Percentiles rank a stretch among this genome's conserved stretches.
Conservation (phyloP, 1,140 invertebrate species). For the Leptinotarsa lineolata region DNA sequence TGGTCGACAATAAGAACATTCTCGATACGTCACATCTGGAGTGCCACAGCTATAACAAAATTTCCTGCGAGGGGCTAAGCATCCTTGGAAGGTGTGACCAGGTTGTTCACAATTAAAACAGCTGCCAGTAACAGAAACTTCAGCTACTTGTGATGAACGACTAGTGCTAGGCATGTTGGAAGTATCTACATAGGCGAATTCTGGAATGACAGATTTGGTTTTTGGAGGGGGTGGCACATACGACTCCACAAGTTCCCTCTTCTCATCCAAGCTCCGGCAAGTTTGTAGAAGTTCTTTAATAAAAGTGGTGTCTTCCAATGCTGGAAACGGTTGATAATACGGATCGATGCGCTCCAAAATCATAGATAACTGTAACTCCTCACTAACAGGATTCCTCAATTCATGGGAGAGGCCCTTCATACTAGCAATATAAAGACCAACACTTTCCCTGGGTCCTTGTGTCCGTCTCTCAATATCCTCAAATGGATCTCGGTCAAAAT, state of each 20-base stretch:
- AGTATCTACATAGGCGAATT: background rate
- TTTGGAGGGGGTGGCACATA: background rate
- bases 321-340: background rate
- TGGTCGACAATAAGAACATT: background rate
- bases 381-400: background rate
- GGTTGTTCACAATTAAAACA: background rate
- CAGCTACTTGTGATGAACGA: no score
- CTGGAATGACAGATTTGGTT: background rate
- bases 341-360: slow-evolving; percentile 7
- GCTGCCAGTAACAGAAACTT: no score
- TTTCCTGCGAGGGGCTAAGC: background rate
- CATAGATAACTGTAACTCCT: slow-evolving; percentile 15
- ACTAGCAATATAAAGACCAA: slow-evolving; percentile 34
- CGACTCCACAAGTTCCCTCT: background rate
- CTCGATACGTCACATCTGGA: background rate
- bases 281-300: background rate
- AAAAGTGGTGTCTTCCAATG: background rate
- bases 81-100: background rate
- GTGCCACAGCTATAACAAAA: background rate
- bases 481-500: background rate
- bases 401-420: slow-evolving; percentile 45
- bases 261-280: background rate
- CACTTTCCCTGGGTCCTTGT: background rate
- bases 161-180: no score
- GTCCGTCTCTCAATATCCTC: slow-evolving; percentile 9